These are phyloP conservation scores for Tryphoninae sp. DNA, from an alignment of 2,888 invertebrate species.

Conservation along the genomic window DNA sequence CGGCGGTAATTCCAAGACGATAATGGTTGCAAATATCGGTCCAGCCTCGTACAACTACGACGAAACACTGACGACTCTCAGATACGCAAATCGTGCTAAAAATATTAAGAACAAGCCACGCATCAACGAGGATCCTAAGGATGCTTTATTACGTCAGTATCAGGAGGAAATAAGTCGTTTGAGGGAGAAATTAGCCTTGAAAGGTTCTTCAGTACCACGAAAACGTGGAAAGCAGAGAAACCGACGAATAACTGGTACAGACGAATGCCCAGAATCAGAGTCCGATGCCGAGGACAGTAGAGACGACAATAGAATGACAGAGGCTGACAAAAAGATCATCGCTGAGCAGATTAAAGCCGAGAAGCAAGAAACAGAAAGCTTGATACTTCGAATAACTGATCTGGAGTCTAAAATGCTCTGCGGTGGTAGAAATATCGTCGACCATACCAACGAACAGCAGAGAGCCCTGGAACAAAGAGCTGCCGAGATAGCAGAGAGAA, in stretches of 20 bases:
- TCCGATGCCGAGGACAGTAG: slow-evolving; percentile 80
- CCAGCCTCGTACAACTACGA: slow-evolving; percentile 99
- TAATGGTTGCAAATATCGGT: slow-evolving; percentile 99
- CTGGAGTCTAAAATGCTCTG: slow-evolving; percentile 97
- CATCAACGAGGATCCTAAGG: slow-evolving; percentile 99
- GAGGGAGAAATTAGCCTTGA: slow-evolving; percentile 80
- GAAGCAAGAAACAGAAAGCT: slow-evolving; percentile 87
- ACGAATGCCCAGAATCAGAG: slow-evolving; percentile 79
- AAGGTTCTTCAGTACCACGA: slow-evolving; percentile 78
- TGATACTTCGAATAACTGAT: slow-evolving; percentile 90
- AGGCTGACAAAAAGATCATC: slow-evolving; percentile 83
- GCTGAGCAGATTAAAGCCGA: slow-evolving; percentile 86
- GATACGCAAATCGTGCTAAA: slow-evolving; percentile 98
- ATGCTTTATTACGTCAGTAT: slow-evolving; percentile 96
- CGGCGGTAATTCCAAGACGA: slow-evolving; percentile 99
- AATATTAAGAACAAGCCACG: slow-evolving; percentile 99
- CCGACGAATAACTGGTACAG: slow-evolving; percentile 82
- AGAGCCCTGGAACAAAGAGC: slow-evolving; percentile 92
- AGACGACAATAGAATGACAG: slow-evolving; percentile 79
- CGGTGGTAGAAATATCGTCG: slow-evolving; percentile 96
- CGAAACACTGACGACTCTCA: slow-evolving; percentile 97
- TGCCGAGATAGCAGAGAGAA: slow-evolving; percentile 94
- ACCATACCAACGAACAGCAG: slow-evolving; percentile 97
- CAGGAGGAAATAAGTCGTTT: slow-evolving; percentile 95
- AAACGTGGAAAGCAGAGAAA: slow-evolving; percentile 78